These are phyloP conservation scores for Kryphioiulus occultus DNA, from an alignment of 2,888 invertebrate genomes.

Conservation along the genomic window DNA sequence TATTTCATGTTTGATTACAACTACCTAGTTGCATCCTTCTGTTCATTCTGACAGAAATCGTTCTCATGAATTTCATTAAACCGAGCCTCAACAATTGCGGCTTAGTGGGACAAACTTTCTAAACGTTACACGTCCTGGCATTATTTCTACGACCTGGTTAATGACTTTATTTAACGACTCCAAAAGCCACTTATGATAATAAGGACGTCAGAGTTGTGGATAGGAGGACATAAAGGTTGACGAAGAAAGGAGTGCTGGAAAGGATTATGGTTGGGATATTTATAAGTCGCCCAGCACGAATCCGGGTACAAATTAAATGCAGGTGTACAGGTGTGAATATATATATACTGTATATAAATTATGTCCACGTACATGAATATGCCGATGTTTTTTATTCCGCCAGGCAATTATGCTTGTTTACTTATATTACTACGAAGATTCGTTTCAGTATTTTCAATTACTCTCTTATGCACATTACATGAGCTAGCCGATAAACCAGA, in stretches of 20 bases:
- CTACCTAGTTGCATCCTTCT: not conserved
- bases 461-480: no score
- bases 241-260: not conserved
- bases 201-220: not conserved
- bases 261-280: no score
- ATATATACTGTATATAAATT: not conserved
- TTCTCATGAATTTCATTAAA: not conserved
- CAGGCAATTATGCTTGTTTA: no score
- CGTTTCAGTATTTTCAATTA: no score
- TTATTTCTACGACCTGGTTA: not conserved
- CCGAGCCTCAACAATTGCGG: not conserved
- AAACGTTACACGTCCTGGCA: not conserved
- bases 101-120: not conserved
- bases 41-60: not conserved
- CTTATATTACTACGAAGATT: no score
- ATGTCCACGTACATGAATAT: no score
- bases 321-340: not conserved
- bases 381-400: no score
- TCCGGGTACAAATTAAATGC: not conserved
- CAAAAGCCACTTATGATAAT: conserved; percentile 49
- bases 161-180: not conserved
- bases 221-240: not conserved
- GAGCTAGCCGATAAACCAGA: no score
- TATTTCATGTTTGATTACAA: not conserved
- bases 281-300: no score